Evolutionary conservation across 2,888 invertebrate genomes (phyloP).

Genomic region (Campaea margaritaria): DNA sequence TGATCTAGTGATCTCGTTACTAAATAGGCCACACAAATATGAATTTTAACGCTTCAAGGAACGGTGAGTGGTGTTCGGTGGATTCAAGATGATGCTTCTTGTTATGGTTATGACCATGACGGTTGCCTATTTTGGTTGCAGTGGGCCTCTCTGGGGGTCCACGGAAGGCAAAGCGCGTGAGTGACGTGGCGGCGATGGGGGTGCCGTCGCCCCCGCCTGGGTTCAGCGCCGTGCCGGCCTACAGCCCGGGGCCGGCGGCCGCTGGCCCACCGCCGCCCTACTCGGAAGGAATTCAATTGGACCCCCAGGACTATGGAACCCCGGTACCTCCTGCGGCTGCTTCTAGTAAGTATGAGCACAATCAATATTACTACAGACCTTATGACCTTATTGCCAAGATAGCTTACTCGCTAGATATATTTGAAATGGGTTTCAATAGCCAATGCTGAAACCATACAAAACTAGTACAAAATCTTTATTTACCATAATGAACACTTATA

Average conservation of each 20-base stretch:
- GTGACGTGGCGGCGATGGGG: slow-evolving; percentile 89
- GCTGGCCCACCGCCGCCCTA: slow-evolving; percentile 66
- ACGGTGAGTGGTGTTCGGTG: slow-evolving; percentile 60
- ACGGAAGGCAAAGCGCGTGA: slow-evolving; percentile 88
- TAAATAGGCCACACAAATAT: slow-evolving; percentile 52
- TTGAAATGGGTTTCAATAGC: too few species aligned
- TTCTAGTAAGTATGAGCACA: slow-evolving; percentile 56
- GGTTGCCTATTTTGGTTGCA: slow-evolving; percentile 46
- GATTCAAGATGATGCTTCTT: neutral
- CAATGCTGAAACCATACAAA: too few species aligned
- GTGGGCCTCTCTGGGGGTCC: slow-evolving; percentile 71
- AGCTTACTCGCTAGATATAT: neutral
- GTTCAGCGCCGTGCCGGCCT: slow-evolving; percentile 65
- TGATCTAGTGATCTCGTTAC: slow-evolving; percentile 54
- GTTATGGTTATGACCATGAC: slow-evolving; percentile 11
- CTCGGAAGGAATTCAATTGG: slow-evolving; percentile 74
- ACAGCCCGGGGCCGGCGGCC: slow-evolving; percentile 58
- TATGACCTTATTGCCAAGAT: too few species aligned
- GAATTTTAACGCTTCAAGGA: slow-evolving; percentile 82
- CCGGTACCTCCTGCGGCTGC: slow-evolving; percentile 44
- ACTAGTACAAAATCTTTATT: too few species aligned
- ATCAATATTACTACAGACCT: neutral
- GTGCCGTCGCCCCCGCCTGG: slow-evolving; percentile 73
- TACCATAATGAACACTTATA: too few species aligned
- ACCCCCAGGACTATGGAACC: slow-evolving; percentile 64